phyloP scores from a whole-genome alignment of 2,888 invertebrate species.

The Galerucella calmariensis region DNA sequence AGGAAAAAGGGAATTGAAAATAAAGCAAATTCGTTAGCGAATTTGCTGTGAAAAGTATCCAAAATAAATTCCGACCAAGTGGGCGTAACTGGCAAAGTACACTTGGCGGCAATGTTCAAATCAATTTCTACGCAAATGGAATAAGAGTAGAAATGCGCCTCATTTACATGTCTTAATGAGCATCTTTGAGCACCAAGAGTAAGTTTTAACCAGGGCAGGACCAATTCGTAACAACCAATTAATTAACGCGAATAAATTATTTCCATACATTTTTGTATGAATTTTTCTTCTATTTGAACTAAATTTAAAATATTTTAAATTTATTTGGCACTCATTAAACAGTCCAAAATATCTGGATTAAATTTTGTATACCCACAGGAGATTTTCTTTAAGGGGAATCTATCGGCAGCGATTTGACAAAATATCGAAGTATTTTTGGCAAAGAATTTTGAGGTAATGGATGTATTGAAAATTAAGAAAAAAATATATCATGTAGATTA shows the following conservation, averaged over 20 bases:
- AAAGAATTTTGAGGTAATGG: no score
- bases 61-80: slow-evolving; percentile 43
- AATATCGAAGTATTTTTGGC: no score
- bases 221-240: neutral
- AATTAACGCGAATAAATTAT: neutral
- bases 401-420: no score
- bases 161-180: slow-evolving; percentile 65
- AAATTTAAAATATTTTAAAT: no score
- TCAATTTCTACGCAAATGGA: slow-evolving; percentile 63
- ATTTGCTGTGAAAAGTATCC: slow-evolving; percentile 31
- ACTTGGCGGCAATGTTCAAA: slow-evolving; percentile 48
- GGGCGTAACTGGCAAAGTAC: slow-evolving; percentile 43
- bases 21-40: slow-evolving; percentile 26
- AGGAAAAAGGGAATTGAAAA: slow-evolving; percentile 28
- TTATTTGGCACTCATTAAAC: no score
- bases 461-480: no score
- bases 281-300: no score
- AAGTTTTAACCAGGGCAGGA: slow-evolving; percentile 48
- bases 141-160: slow-evolving; percentile 63
- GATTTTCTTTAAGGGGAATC: no score
- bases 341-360: no score
- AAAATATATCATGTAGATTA: no score
- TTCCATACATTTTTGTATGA: neutral
- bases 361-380: no score
- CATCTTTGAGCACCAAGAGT: slow-evolving; percentile 62